Conservation (phyloP, 2,113 vertebrate species). For the Lucifuga dentata region DNA sequence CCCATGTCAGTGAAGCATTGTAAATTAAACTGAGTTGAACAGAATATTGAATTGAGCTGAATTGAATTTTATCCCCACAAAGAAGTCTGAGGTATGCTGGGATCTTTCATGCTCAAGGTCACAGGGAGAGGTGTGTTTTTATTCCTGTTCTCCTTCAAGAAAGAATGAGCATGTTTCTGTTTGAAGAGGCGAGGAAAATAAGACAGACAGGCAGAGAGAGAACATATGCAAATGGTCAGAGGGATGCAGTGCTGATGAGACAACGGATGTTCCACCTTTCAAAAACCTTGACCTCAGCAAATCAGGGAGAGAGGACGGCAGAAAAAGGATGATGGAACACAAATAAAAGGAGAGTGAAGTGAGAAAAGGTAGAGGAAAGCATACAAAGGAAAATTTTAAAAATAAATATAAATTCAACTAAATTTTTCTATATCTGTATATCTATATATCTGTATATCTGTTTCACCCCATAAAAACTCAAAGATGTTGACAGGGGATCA, state of each 20-base stretch:
- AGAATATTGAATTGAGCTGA: slow-evolving; percentile 31
- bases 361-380: not conserved
- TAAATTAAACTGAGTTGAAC: slow-evolving; percentile 22
- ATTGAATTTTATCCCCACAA: slow-evolving; percentile 38
- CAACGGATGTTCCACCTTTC: slow-evolving; percentile 53
- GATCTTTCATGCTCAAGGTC: slow-evolving; percentile 69
- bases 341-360: not conserved
- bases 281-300: slow-evolving; percentile 59
- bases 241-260: slow-evolving; percentile 43
- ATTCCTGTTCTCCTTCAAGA: slow-evolving; percentile 32
- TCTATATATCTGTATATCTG: too few relatives aligned
- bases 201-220: slow-evolving; percentile 15
- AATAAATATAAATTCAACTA: too few relatives aligned
- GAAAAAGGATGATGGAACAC: slow-evolving; percentile 5
- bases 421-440: too few relatives aligned
- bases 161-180: slow-evolving; percentile 32
- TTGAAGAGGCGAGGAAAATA: slow-evolving; percentile 48
- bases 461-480: too few relatives aligned
- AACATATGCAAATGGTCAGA: slow-evolving; percentile 32
- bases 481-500: slow-evolving; percentile 27
- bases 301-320: slow-evolving; percentile 25
- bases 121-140: slow-evolving; percentile 41
- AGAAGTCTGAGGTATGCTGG: slow-evolving; percentile 25
- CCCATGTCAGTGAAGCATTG: slow-evolving; percentile 6
- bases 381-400: slow-evolving; percentile 1